Conservation (phyloP, 2,113 vertebrate genomes). For the Apodemus sylvaticus region DNA sequence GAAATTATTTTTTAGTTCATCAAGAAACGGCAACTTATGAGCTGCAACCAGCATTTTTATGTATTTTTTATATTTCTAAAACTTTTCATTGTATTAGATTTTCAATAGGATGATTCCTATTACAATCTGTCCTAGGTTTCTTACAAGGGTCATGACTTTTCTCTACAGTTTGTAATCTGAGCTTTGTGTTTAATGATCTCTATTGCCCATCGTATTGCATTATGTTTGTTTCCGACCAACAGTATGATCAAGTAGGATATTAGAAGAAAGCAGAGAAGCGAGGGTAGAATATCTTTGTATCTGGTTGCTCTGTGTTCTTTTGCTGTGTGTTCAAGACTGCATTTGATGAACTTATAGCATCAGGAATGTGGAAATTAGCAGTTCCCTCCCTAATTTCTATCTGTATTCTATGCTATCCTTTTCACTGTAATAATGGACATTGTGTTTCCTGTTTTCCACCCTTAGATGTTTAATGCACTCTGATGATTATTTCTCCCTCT, state of each 20-base stretch:
- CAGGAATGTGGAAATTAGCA: neutral
- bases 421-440: neutral
- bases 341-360: neutral
- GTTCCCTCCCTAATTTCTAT: neutral
- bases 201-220: neutral
- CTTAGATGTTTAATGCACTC: neutral
- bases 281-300: neutral
- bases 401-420: neutral
- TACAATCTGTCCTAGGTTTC: neutral
- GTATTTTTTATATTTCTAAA: neutral
- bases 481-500: neutral
- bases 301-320: neutral
- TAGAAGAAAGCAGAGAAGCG: neutral
- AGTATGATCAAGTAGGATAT: too few species aligned
- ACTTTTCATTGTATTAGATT: neutral
- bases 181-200: neutral
- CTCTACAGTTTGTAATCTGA: neutral
- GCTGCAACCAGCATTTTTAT: neutral
- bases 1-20: neutral
- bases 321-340: neutral
- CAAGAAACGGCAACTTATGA: neutral
- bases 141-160: neutral
- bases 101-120: neutral
- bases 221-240: neutral
- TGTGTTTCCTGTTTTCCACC: neutral